Conservation (phyloP, 2,113 vertebrate species). For the Colossoma macropomum region DNA sequence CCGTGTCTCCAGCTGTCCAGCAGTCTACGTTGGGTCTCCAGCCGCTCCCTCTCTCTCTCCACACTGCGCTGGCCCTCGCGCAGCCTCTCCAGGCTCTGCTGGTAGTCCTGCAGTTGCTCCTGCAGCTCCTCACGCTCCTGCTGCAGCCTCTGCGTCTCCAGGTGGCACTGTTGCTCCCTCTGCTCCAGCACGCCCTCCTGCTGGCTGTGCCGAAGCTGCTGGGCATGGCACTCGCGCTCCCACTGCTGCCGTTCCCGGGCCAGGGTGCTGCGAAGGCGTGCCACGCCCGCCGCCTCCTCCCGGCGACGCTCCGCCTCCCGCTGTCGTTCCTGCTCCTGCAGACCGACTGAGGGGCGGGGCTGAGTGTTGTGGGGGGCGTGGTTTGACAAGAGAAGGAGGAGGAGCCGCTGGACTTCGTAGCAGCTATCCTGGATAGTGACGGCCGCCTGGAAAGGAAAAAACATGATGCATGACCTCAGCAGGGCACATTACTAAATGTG, state of each 20-base stretch:
- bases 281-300: slow-evolving; percentile 82
- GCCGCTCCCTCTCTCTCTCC: slow-evolving; percentile 82
- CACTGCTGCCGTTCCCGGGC: slow-evolving; percentile 87
- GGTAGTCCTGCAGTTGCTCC: slow-evolving; percentile 86
- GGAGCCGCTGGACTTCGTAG: slow-evolving; percentile 83
- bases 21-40: slow-evolving; percentile 80
- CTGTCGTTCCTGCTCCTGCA: slow-evolving; percentile 93
- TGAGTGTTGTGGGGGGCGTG: slow-evolving; percentile 27
- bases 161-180: slow-evolving; percentile 80
- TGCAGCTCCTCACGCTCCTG: slow-evolving; percentile 84
- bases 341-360: slow-evolving; percentile 63
- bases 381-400: slow-evolving; percentile 56
- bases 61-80: slow-evolving; percentile 87
- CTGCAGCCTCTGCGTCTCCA: slow-evolving; percentile 74
- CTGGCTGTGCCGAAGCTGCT: slow-evolving; percentile 78
- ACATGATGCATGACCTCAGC: no score
- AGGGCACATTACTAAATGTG: no score
- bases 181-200: slow-evolving; percentile 70
- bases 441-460: slow-evolving; percentile 77
- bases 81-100: slow-evolving; percentile 90
- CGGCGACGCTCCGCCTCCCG: slow-evolving; percentile 90
- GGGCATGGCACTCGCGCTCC: slow-evolving; percentile 82
- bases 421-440: slow-evolving; percentile 91
- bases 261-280: slow-evolving; percentile 83
- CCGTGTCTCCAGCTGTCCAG: slow-evolving; percentile 78